Evolutionary conservation across 2,888 invertebrate species (phyloP).

Genomic region (Nebria brevicollis): DNA sequence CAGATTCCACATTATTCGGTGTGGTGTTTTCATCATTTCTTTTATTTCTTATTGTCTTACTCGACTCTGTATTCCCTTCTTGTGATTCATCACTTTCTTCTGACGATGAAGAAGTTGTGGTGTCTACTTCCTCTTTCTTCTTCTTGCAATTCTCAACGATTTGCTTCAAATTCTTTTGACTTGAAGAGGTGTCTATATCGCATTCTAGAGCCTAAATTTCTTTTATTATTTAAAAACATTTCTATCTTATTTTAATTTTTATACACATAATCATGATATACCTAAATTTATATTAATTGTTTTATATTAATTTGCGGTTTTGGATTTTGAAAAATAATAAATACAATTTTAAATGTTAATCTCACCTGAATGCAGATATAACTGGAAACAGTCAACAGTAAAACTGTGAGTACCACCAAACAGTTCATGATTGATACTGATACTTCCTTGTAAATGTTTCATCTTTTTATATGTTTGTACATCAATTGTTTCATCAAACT

Average conservation of each 20-base stretch:
- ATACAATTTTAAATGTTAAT: background rate
- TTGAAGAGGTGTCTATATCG: conserved; percentile 58
- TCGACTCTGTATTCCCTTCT: conserved; percentile 48
- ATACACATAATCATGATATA: too few relatives aligned
- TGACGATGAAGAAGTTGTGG: conserved; percentile 49
- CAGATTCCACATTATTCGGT: conserved; percentile 21
- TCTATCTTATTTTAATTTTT: background rate
- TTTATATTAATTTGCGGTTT: too few relatives aligned
- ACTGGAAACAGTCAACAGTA: background rate
- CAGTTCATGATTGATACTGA: conserved; percentile 12
- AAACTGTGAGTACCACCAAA: background rate
- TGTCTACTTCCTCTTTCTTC: conserved; percentile 55
- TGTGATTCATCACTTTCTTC: conserved; percentile 48
- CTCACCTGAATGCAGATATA: background rate
- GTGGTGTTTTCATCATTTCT: conserved; percentile 25
- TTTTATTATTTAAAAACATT: background rate
- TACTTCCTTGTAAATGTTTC: background rate
- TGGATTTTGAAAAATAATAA: background rate
- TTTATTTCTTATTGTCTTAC: conserved; percentile 25
- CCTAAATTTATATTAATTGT: too few relatives aligned
- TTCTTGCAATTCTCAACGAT: conserved; percentile 69
- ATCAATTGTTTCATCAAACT: conserved; percentile 24
- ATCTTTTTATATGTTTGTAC: conserved; percentile 28
- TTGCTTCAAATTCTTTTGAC: conserved; percentile 68
- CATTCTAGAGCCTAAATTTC: conserved; percentile 57